Base-by-base conservation (phyloP, 2,888 invertebrate genomes). In the Drosophila paucipuncta region DNA sequence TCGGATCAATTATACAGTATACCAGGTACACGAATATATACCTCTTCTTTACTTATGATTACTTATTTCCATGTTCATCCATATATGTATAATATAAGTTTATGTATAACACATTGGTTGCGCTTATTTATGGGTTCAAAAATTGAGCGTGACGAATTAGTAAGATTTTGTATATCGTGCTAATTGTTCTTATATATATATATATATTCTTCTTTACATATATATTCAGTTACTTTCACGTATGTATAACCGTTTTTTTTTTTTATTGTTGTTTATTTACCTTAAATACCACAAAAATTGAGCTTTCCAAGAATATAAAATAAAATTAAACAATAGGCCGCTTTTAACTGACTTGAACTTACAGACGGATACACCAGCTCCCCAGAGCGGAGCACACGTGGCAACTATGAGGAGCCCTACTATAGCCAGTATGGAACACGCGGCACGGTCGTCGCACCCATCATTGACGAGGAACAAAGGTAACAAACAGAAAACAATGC, bases 401-500 rank as follows among this genome's bases (percentile, higher is more conserved):
- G 95, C 60, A 95, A 96, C 18, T 97, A 97, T 89, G 97, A 97
- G 91, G 98, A 98, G 90, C 97, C 97, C 0, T 97, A 97, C 93
- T 97, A 97, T 90, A 95, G 97, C 60, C 97, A 97, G 91, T 97
- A 96, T 91, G 95, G 96, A 9, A 96, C 95, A 9, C 92, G 95
- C 39, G 94, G 95, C 4, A 91, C 95, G 2, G 95, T 95, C 54
- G 97, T 97, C 73, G 97, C 98, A 10, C 98, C 98, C 6, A 96
- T 98, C 68, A 98, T 98, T 82, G 98, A 98, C 91, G 98, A 98
- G 92, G 98, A 98, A 94, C 95, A 97, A 71, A 96, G 92, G 93
- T 93, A 73, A 9, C 31, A 31, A 75, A 80, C 16, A 18, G 43
- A 41, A 6, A 50, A 16, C 25, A 39, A 18, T 7, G 16, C 18